Percentiles rank a stretch among this genome's conserved stretches.
Evolutionary conservation across 2,797 vertebrate genomes (phyloP).

Genomic region (Macropodus opercularis): DNA sequence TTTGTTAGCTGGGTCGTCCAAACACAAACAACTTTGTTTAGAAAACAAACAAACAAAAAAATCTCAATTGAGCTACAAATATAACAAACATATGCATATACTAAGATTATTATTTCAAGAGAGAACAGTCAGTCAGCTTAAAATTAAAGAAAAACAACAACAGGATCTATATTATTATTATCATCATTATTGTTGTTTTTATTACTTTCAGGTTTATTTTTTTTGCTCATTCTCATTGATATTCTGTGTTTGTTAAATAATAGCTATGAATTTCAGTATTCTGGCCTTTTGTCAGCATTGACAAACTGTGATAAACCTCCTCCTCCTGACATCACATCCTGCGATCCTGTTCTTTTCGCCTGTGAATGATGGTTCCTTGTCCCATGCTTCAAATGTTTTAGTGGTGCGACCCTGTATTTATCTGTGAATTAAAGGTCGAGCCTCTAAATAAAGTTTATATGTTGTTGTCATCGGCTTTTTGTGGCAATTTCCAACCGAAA

Average conservation of each 20-base stretch:
- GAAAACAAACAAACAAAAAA: no score
- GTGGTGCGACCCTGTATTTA: conserved; percentile 46
- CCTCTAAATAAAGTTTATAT: conserved; percentile 61
- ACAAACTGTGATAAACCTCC: conserved; percentile 24
- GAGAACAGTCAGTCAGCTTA: no score
- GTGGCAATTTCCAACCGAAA: conserved; percentile 60
- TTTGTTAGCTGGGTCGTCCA: no score
- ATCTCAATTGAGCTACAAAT: no score
- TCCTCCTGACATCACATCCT: conserved; percentile 34
- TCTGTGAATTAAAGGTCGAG: conserved; percentile 52
- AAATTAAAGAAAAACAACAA: no score
- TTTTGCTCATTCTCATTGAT: conserved; percentile 5
- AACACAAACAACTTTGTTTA: no score
- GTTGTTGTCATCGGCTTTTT: conserved; percentile 56
- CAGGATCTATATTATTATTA: no score
- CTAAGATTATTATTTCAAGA: no score
- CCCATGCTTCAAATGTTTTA: conserved; percentile 28
- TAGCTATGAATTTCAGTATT: not conserved
- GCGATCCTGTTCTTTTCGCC: conserved; percentile 35
- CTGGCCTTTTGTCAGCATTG: conserved; percentile 20
- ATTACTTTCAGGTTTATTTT: no score
- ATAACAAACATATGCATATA: no score
- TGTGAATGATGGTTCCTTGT: conserved; percentile 31
- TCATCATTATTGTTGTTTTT: no score
- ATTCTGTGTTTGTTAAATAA: conserved; percentile 8